phyloP scores from a whole-genome alignment of 30 jellyfish, hydroid and myxozoan species.

The Aurelia sp. region DNA sequence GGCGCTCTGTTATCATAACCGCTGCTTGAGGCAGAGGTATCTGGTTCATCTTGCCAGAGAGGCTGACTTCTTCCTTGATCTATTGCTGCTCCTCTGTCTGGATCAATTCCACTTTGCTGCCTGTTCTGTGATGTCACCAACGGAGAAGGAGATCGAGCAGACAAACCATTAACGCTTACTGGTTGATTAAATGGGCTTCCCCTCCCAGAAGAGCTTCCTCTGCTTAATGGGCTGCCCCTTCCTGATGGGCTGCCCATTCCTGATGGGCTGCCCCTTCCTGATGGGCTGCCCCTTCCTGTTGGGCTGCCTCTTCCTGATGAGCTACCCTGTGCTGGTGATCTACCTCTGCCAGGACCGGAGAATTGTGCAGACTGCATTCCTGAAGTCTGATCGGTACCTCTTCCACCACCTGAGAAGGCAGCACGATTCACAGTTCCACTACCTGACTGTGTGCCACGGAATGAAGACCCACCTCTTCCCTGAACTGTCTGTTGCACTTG shows the following conservation, averaged over 20 bases:
- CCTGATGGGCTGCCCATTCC: not conserved
- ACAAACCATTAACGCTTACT: no score
- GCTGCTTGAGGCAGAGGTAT: not conserved
- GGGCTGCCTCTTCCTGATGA: conserved; percentile 4
- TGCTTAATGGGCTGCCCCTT: conserved; percentile 34
- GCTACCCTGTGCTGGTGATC: conserved; percentile 9
- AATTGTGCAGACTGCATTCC: not conserved
- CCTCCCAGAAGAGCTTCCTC: conserved; percentile 37
- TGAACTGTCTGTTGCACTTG: not conserved
- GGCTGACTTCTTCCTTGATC: no score
- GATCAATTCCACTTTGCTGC: not conserved
- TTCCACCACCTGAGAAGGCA: not conserved
- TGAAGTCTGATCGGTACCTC: not conserved
- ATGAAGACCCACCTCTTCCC: not conserved
- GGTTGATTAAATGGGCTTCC: conserved; percentile 16
- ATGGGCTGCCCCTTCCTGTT: not conserved
- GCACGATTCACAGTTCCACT: not conserved
- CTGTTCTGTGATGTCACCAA: conserved; percentile 1
- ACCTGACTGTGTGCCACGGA: no score
- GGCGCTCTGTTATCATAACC: no score
- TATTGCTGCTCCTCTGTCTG: not conserved
- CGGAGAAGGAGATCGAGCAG: no score
- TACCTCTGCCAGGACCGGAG: conserved; percentile 17
- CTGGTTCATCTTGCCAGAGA: not conserved
- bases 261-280: conserved; percentile 16